Base-by-base conservation (phyloP, 2,797 vertebrate genomes). In the Taenioides sp. region DNA sequence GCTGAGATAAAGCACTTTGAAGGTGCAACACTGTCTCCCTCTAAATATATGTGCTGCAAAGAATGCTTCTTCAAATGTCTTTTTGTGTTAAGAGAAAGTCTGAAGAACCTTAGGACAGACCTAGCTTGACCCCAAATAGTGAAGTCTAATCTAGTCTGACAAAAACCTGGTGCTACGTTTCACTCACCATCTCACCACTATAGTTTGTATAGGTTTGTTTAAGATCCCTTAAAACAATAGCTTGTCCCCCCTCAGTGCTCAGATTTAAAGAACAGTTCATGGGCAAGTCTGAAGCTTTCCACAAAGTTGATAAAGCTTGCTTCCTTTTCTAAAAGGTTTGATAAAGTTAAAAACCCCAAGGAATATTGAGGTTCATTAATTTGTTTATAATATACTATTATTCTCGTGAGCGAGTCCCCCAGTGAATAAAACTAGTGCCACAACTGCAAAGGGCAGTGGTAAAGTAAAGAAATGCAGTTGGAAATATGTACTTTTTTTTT, bases 361-460 rank as follows among this genome's bases (percentile, higher is more conserved):
- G 40, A 6, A 64, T 64, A 25, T 47, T 47, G 37, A 47, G 43
- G 12, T 43, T 22, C 37, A 7, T 47, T 22, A 25, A 47, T 37
- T 64, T 64, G 37, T 64, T 64, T 64, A 63, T 18, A 18, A 47
- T 40, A 25, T 17, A 64, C 12, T 64, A 47, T 47, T 16, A 64
- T 64, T 47, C 37, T 64, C 17, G 16, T 64, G 25, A 47, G 47
- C 25, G 22, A 64, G 62, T 47, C n/a, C 37, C 22, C 11, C 1
- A 7, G 62, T 64, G 40, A 25, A 47, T 64, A 23, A 43, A 64
- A n/a, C 40, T 40, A 47, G 62, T 9, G n/a, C 22, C 14, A 40
- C 61, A 63, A n/a, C 61, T 22, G 31, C 34, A 4, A 4, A 62
- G 17, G 60, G 28, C 60, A 62, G 27, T 31, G 6, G 18, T 62